Conservation (phyloP, 2,113 vertebrate species). For the Athene cunicularia region DNA sequence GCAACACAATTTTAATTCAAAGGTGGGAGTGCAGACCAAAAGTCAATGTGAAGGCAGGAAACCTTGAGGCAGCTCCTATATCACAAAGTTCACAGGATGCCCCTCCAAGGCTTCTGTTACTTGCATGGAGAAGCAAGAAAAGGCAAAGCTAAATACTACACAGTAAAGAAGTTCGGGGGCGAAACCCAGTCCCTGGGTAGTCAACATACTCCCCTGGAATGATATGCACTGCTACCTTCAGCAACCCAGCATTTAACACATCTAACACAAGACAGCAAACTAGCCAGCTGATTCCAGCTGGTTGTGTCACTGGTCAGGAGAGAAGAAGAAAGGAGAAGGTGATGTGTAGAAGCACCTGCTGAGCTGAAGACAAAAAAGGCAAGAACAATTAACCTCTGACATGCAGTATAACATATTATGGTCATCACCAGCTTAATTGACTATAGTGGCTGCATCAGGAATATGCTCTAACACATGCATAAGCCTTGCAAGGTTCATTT, state of each 20-base stretch:
- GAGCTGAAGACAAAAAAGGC: background rate
- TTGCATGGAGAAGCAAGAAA: background rate
- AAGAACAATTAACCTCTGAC: constrained; percentile 27
- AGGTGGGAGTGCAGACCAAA: background rate
- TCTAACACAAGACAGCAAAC: background rate
- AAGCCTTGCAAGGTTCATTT: constrained; percentile 32
- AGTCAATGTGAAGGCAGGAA: background rate
- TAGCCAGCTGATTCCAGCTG: background rate
- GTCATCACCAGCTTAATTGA: background rate
- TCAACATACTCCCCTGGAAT: background rate
- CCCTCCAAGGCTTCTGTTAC: background rate
- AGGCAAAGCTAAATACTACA: background rate
- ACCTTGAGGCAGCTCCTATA: background rate
- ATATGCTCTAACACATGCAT: background rate
- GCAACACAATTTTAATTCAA: background rate
- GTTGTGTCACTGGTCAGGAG: background rate
- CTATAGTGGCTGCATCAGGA: background rate
- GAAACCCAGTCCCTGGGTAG: background rate
- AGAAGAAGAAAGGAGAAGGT: background rate
- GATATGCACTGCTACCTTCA: background rate
- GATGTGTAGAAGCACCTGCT: background rate
- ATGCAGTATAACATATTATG: background rate
- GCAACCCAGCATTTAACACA: background rate
- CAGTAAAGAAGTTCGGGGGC: background rate
- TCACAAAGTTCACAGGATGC: background rate